phyloP scores from a whole-genome alignment of 2,797 vertebrate genomes.

The Telmatherina bonti region DNA sequence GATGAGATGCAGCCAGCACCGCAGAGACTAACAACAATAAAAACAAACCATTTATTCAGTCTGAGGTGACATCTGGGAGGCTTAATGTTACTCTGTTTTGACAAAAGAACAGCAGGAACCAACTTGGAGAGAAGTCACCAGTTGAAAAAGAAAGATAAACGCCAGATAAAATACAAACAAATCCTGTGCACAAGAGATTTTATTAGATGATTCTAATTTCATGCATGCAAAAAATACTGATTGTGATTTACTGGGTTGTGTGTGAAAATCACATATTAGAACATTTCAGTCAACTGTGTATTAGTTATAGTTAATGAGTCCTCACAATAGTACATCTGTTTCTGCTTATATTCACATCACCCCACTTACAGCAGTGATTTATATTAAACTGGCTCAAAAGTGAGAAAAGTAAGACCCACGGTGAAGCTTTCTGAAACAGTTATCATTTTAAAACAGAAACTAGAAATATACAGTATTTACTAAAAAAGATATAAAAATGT shows the following conservation, averaged over 20 bases:
- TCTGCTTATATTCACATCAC: conserved; percentile 10
- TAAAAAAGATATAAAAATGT: background rate
- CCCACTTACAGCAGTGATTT: conserved; percentile 19
- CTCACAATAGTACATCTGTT: background rate
- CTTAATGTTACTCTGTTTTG: conserved; percentile 66
- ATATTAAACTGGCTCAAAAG: conserved; percentile 12
- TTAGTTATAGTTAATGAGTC: conserved; percentile 32
- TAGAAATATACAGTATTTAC: background rate
- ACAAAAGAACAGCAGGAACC: conserved; percentile 59
- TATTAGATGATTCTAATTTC: conserved; percentile 17
- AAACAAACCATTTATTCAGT: conserved; percentile 66
- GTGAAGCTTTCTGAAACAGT: background rate
- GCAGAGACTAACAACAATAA: conserved; percentile 66
- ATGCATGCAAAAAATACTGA: conserved; percentile 1
- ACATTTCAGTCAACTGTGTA: conserved; percentile 1
- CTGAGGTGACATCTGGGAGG: conserved; percentile 66
- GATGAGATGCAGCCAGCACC: conserved; percentile 48
- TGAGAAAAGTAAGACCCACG: conserved; percentile 14
- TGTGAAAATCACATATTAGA: background rate
- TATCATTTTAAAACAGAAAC: background rate
- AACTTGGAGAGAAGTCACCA: conserved; percentile 12
- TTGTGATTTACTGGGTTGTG: conserved; percentile 5
- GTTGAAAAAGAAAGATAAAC: conserved; percentile 16
- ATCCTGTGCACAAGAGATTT: conserved; percentile 5
- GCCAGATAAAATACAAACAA: conserved; percentile 35